phyloP scores from a whole-genome alignment of 2,888 invertebrate genomes.

The Phengaris arion region DNA sequence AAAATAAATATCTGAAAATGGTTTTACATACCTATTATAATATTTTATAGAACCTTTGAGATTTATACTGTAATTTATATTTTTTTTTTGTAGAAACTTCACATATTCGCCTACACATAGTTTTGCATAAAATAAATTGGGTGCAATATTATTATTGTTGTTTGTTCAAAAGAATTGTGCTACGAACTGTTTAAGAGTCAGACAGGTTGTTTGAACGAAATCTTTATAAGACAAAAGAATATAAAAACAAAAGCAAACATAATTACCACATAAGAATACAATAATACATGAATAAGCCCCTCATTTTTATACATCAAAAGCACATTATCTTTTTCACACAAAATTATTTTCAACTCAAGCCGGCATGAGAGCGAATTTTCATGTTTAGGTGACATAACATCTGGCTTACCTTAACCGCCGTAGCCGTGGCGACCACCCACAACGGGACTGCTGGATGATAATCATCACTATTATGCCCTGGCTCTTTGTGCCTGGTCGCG shows the following conservation, averaged over 20 bases:
- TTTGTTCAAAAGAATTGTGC: too few species aligned
- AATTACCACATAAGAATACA: neutral
- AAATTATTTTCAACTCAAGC: constrained; percentile 25
- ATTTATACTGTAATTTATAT: neutral
- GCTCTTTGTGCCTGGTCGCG: neutral
- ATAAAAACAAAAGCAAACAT: neutral
- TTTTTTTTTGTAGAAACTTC: neutral
- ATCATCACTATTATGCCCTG: neutral
- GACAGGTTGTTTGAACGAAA: neutral
- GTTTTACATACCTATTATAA: neutral
- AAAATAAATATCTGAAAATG: constrained; percentile 14
- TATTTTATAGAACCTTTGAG: neutral
- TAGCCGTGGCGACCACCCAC: neutral
- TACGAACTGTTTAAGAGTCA: too few species aligned
- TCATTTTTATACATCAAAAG: constrained; percentile 9
- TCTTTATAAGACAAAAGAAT: neutral
- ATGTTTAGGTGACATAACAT: constrained; percentile 25
- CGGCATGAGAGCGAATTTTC: constrained; percentile 13
- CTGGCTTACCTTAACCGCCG: constrained; percentile 22
- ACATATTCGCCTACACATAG: neutral
- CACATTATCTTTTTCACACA: constrained; percentile 14
- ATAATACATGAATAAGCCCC: neutral
- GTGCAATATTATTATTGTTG: too few species aligned
- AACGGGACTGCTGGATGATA: neutral
- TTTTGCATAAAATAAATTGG: too few species aligned